Conservation (phyloP, 1,140 invertebrate genomes). For the Sipha flava region DNA sequence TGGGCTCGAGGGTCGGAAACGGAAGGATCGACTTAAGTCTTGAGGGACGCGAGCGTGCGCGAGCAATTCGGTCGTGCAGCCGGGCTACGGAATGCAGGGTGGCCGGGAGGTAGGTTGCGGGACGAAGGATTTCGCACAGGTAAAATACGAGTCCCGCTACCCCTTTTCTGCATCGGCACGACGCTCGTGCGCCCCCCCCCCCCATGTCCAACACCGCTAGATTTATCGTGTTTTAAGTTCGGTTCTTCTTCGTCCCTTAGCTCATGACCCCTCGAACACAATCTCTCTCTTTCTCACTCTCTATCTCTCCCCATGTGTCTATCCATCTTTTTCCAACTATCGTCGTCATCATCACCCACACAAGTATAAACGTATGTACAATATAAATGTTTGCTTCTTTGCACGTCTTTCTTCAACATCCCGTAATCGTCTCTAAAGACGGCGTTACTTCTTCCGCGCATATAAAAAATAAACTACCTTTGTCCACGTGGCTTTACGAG, state of each 20-base stretch:
- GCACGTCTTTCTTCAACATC: too few relatives aligned
- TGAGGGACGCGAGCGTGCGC: not conserved
- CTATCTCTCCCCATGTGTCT: not conserved
- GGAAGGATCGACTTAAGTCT: conserved; percentile 31
- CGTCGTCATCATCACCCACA: not conserved
- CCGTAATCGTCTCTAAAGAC: too few relatives aligned
- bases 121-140: not conserved
- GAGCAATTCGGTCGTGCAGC: not conserved
- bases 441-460: too few relatives aligned
- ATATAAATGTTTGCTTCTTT: not conserved
- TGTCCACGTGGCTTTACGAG: too few relatives aligned
- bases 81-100: too few relatives aligned
- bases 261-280: not conserved
- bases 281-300: not conserved
- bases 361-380: not conserved
- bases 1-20: conserved; percentile 27
- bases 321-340: too few relatives aligned
- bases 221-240: conserved; percentile 30
- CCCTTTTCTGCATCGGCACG: not conserved
- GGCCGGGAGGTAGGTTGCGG: not conserved
- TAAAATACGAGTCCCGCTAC: not conserved
- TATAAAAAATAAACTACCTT: too few relatives aligned
- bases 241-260: not conserved
- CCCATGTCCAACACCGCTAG: not conserved
- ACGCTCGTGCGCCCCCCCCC: too few relatives aligned